A percentile compares a stretch with the other conserved stretches of the same genome.
Evolutionary conservation across 92 coral and sea anemone species (phyloP).

Genomic region (Blastomussa wellsi): DNA sequence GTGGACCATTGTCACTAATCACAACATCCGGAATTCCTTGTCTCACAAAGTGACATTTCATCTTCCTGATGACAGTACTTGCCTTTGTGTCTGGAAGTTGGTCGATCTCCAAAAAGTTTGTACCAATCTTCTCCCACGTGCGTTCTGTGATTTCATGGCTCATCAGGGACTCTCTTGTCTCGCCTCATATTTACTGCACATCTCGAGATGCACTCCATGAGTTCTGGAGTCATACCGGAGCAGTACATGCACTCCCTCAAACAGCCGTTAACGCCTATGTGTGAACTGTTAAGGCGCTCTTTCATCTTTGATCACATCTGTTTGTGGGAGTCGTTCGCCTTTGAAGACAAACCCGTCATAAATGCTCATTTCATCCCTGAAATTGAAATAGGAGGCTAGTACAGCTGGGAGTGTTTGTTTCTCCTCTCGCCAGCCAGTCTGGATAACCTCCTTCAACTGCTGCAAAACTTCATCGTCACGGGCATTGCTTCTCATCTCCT

Average conservation of each 20-base stretch:
- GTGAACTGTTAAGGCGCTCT: constrained; percentile 39
- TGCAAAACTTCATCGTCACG: too few species aligned
- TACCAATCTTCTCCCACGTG: constrained; percentile 58
- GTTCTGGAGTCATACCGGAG: constrained; percentile 51
- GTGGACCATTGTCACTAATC: constrained; percentile 56
- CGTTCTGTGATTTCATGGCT: constrained; percentile 62
- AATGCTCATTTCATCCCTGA: too few species aligned
- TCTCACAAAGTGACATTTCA: constrained; percentile 65
- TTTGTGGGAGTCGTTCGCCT: constrained; percentile 42
- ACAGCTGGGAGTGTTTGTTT: constrained; percentile 39
- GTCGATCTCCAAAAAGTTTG: constrained; percentile 66
- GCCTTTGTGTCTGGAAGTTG: constrained; percentile 53
- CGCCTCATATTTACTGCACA: constrained; percentile 11
- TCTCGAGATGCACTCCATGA: constrained; percentile 41
- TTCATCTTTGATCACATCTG: constrained; percentile 16
- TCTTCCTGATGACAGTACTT: constrained; percentile 51
- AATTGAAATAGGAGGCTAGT: constrained; percentile 39
- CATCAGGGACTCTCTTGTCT: constrained; percentile 48
- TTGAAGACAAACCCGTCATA: constrained; percentile 47
- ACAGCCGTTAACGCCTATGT: constrained; percentile 61
- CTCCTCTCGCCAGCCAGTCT: constrained; percentile 58
- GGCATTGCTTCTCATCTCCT: constrained; percentile 28
- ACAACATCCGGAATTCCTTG: constrained; percentile 64
- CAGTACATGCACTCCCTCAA: constrained; percentile 60
- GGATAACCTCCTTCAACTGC: constrained; percentile 47